Percentiles rank a stretch among this genome's conserved stretches.
Evolutionary conservation across 2,797 vertebrate species (phyloP).

Genomic region (Geotrypetes seraphini): DNA sequence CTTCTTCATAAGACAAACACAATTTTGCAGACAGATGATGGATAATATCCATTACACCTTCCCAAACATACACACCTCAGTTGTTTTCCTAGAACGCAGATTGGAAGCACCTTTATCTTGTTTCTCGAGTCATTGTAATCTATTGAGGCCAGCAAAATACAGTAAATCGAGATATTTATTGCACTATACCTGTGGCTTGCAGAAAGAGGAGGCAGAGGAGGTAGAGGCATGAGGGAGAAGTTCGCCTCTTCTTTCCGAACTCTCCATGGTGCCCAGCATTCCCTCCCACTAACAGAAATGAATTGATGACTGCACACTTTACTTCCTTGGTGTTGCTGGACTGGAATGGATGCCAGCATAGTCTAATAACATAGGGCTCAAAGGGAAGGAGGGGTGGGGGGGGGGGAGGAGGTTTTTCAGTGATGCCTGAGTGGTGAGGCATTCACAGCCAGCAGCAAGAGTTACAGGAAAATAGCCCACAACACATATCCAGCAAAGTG

Average conservation of each 20-base stretch:
- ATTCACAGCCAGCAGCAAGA: constrained; percentile 19
- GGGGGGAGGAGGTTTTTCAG: constrained; percentile 25
- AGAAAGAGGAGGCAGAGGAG: background rate
- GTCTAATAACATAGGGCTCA: constrained; percentile 54
- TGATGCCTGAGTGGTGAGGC: constrained; percentile 15
- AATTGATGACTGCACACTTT: constrained; percentile 44
- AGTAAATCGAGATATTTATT: constrained; percentile 19
- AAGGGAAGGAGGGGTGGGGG: no score
- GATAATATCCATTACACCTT: no score
- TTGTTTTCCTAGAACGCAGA: constrained; percentile 6
- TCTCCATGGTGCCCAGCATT: constrained; percentile 51
- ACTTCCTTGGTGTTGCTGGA: constrained; percentile 53
- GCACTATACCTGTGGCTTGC: constrained; percentile 38
- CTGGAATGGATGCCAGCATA: constrained; percentile 58
- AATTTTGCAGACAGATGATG: constrained; percentile 5
- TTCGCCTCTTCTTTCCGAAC: constrained; percentile 14
- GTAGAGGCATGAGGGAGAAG: constrained; percentile 15
- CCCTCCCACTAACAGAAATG: constrained; percentile 45
- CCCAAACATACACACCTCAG: no score
- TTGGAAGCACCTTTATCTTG: constrained; percentile 16
- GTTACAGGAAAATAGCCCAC: no score
- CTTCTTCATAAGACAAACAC: no score
- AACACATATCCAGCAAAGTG: no score
- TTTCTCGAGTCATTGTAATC: constrained; percentile 4
- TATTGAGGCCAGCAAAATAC: background rate